These are phyloP conservation scores for Crematogaster levior DNA, from an alignment of 2,888 invertebrate genomes.

Conservation along the genomic window DNA sequence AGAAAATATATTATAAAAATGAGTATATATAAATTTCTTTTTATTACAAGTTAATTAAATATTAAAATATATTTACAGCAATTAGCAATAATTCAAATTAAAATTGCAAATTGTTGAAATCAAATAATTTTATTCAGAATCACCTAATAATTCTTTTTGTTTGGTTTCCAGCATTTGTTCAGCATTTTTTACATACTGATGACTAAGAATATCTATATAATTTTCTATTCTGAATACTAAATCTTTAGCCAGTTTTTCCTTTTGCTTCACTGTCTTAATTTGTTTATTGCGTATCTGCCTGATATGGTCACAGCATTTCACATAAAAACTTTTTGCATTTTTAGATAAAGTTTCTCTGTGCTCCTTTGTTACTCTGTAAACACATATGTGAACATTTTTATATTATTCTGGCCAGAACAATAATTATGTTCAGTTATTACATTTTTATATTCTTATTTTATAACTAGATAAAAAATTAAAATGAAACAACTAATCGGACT, in stretches of 20 bases:
- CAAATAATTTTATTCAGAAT: slow-evolving; percentile 32
- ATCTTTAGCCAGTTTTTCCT: slow-evolving; percentile 91
- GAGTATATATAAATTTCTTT: not conserved
- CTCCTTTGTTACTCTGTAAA: slow-evolving; percentile 93
- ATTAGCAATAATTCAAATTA: not conserved
- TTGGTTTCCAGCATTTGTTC: slow-evolving; percentile 90
- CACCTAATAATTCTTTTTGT: slow-evolving; percentile 90
- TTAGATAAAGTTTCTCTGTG: slow-evolving; percentile 95
- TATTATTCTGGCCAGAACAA: not conserved
- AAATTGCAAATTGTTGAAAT: slow-evolving; percentile 19
- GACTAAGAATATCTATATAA: slow-evolving; percentile 90
- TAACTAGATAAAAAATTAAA: not conserved
- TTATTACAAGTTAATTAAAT: slow-evolving; percentile 16
- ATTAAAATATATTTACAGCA: not conserved
- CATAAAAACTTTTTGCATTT: slow-evolving; percentile 93
- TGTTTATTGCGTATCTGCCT: slow-evolving; percentile 92
- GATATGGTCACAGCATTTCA: slow-evolving; percentile 92
- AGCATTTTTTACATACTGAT: slow-evolving; percentile 89
- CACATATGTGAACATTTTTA: slow-evolving; percentile 28
- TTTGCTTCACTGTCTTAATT: slow-evolving; percentile 90
- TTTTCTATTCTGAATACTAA: slow-evolving; percentile 89
- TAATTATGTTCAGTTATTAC: not conserved
- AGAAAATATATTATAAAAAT: too few species aligned
- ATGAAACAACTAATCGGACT: not conserved
- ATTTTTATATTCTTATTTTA: not conserved